These are phyloP conservation scores for Arnoldichthys spilopterus DNA, from an alignment of 2,797 vertebrate genomes.

Conservation along the genomic window DNA sequence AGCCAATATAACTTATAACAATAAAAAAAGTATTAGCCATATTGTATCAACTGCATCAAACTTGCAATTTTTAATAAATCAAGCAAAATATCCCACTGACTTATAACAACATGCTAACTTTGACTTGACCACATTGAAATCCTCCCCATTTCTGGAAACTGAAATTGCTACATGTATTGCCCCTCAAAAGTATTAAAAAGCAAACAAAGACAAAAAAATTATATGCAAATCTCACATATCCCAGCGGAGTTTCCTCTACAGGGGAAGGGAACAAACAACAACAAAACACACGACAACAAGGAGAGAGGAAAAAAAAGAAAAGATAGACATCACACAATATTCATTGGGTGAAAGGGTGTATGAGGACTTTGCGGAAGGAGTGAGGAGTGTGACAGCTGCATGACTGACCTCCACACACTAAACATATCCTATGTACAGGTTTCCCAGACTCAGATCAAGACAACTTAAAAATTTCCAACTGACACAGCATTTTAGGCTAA, in stretches of 20 bases:
- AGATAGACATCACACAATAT: constrained; percentile 70
- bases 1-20: background rate
- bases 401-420: constrained; percentile 33
- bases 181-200: constrained; percentile 61
- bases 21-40: background rate
- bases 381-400: constrained; percentile 70
- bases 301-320: constrained; percentile 63
- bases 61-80: background rate
- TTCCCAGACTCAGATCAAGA: no score
- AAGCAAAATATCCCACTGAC: background rate
- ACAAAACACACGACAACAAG: constrained; percentile 71
- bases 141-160: constrained; percentile 2
- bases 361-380: constrained; percentile 59
- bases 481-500: no score
- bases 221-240: constrained; percentile 93
- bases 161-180: constrained; percentile 9
- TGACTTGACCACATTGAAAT: constrained; percentile 37
- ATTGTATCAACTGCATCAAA: background rate
- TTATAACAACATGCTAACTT: constrained; percentile 17
- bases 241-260: constrained; percentile 99
- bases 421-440: background rate
- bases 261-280: constrained; percentile 64
- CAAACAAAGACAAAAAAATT: constrained; percentile 64
- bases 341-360: constrained; percentile 70
- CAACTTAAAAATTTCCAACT: no score